Conservation (phyloP, 2,113 vertebrate genomes). For the Rhinolophus sinicus region DNA sequence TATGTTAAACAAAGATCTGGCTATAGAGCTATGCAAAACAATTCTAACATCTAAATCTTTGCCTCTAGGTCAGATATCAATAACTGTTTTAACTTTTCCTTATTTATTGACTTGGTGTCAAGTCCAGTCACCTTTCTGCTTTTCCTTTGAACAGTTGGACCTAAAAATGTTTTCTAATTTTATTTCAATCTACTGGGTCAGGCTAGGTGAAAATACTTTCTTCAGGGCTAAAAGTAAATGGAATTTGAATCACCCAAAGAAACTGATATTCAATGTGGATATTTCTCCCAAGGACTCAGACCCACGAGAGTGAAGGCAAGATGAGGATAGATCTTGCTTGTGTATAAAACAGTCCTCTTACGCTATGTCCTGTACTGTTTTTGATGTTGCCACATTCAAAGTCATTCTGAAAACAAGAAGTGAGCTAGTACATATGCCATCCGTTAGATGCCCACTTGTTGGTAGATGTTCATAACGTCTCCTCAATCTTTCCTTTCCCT, state of each 20-base stretch:
- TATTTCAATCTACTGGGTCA: background rate
- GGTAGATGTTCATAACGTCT: background rate
- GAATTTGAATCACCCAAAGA: background rate
- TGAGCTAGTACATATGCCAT: background rate
- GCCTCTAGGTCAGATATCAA: background rate
- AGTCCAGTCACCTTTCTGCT: background rate
- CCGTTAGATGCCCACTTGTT: background rate
- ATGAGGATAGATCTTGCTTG: background rate
- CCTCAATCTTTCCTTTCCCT: background rate
- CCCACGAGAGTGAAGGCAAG: background rate
- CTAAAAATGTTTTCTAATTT: background rate
- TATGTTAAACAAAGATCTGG: background rate
- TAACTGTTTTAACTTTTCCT: background rate
- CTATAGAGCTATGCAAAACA: background rate
- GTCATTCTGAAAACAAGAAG: background rate
- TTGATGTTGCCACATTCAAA: background rate
- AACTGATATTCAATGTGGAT: background rate
- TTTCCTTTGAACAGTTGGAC: background rate
- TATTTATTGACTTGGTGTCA: background rate
- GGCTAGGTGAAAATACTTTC: background rate
- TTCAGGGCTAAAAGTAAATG: constrained; percentile 11
- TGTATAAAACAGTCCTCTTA: background rate
- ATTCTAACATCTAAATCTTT: background rate
- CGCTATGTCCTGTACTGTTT: background rate
- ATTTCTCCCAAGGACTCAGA: background rate